These are phyloP conservation scores for Elysia crispata DNA, from an alignment of 2,888 invertebrate genomes.

Conservation along the genomic window DNA sequence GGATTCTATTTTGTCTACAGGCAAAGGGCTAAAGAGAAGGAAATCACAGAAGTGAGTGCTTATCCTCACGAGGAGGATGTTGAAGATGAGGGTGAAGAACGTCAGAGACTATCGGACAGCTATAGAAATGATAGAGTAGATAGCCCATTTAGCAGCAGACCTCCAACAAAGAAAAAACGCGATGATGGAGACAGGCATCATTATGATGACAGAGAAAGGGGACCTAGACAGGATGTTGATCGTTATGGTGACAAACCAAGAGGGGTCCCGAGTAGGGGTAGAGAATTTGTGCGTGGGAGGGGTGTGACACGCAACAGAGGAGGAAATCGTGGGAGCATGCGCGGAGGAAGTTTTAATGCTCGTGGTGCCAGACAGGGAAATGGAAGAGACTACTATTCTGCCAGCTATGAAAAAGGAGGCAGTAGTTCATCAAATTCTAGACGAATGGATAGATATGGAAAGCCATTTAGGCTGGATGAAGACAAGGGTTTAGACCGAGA, in stretches of 20 bases:
- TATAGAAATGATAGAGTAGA: slow-evolving; percentile 43
- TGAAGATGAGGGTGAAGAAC: slow-evolving; percentile 43
- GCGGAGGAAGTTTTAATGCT: slow-evolving; percentile 48
- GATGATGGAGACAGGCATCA: slow-evolving; percentile 54
- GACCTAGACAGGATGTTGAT: slow-evolving; percentile 24
- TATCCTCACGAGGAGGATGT: slow-evolving; percentile 44
- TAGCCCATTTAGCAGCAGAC: slow-evolving; percentile 58
- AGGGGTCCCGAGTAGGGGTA: slow-evolving; percentile 61
- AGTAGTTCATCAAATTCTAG: slow-evolving; percentile 26
- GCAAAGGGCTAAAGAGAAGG: slow-evolving; percentile 55
- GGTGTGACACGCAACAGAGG: slow-evolving; percentile 63
- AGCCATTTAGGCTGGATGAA: slow-evolving; percentile 35
- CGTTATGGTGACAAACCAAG: slow-evolving; percentile 47
- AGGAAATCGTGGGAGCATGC: slow-evolving; percentile 51
- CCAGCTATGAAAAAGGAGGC: slow-evolving; percentile 48
- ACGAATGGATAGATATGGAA: slow-evolving; percentile 32
- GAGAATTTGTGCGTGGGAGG: slow-evolving; percentile 73
- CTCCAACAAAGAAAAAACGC: slow-evolving; percentile 69
- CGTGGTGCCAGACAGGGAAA: slow-evolving; percentile 53
- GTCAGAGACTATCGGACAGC: background rate
- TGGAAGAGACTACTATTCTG: slow-evolving; percentile 51
- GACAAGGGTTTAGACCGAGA: slow-evolving; percentile 53
- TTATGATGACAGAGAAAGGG: slow-evolving; percentile 14
- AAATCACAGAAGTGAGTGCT: slow-evolving; percentile 48
- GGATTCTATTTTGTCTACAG: slow-evolving; percentile 30